Conservation (phyloP, 2,888 invertebrate species). For the Leptinotarsa rubiginosa region DNA sequence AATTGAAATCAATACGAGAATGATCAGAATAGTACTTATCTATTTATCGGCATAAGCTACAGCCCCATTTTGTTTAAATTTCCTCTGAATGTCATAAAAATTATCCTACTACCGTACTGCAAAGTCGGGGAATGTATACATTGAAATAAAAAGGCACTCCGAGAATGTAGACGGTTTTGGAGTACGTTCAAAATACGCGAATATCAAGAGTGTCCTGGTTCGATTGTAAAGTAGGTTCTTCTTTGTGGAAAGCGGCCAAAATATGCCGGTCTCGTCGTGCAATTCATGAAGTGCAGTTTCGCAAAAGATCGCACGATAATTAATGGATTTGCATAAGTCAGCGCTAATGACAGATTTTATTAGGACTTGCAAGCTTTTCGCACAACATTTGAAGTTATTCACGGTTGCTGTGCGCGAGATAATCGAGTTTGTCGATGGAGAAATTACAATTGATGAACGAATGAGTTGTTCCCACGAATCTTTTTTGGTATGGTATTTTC, state of each 20-base stretch:
- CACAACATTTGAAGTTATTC: conserved; percentile 27
- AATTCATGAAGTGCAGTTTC: conserved; percentile 27
- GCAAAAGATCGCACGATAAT: conserved; percentile 28
- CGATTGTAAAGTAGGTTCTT: conserved; percentile 5
- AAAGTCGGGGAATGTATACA: background rate
- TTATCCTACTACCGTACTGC: background rate
- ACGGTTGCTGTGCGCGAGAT: background rate
- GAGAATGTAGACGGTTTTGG: background rate
- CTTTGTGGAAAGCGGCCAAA: conserved; percentile 26
- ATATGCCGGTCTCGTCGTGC: conserved; percentile 24
- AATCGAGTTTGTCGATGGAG: conserved; percentile 1
- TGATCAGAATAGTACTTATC: no score
- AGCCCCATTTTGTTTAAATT: no score
- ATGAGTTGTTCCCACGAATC: no score
- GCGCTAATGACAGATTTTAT: conserved; percentile 39
- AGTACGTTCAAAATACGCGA: conserved; percentile 1
- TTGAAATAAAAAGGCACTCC: background rate
- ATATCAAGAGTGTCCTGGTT: conserved; percentile 1
- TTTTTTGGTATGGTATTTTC: no score
- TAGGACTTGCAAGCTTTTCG: conserved; percentile 29
- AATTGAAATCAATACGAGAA: no score
- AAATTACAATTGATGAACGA: background rate
- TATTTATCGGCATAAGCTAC: no score
- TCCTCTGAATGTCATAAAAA: background rate
- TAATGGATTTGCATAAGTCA: conserved; percentile 34